Percentiles rank a stretch among this genome's conserved stretches.
Evolutionary conservation across 2,113 vertebrate species (phyloP).

Genomic region (Eptesicus fuscus): DNA sequence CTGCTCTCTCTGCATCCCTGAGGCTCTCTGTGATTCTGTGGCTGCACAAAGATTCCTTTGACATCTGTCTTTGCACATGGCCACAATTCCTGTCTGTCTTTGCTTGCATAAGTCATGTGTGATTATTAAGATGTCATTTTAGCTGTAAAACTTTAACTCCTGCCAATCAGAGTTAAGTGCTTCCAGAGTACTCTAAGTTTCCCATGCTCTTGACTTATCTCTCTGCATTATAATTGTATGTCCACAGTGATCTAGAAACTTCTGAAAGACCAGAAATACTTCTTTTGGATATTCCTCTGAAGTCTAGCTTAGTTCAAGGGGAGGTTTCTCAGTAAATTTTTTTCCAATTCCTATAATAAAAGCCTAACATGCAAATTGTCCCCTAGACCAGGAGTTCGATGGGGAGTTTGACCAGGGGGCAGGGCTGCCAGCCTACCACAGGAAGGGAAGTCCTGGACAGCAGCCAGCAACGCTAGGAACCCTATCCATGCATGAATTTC

Average conservation of each 20-base stretch:
- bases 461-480: too few relatives aligned
- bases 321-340: neutral
- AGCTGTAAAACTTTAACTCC: neutral
- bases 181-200: neutral
- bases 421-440: rapidly evolving
- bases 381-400: too few relatives aligned
- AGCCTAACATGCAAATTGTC: too few relatives aligned
- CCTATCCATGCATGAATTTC: too few relatives aligned
- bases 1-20: neutral
- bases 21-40: neutral
- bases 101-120: neutral
- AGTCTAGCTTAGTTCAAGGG: neutral
- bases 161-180: neutral
- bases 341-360: too few relatives aligned
- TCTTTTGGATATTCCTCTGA: neutral
- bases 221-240: too few relatives aligned
- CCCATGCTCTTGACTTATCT: too few relatives aligned
- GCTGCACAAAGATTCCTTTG: neutral
- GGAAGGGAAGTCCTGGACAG: too few relatives aligned
- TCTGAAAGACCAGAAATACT: neutral
- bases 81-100: neutral
- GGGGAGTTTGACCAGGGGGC: too few relatives aligned
- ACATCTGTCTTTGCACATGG: neutral
- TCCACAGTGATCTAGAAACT: neutral
- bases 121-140: neutral